phyloP scores from a whole-genome alignment of 2,797 vertebrate genomes.

The Coreius guichenoti region DNA sequence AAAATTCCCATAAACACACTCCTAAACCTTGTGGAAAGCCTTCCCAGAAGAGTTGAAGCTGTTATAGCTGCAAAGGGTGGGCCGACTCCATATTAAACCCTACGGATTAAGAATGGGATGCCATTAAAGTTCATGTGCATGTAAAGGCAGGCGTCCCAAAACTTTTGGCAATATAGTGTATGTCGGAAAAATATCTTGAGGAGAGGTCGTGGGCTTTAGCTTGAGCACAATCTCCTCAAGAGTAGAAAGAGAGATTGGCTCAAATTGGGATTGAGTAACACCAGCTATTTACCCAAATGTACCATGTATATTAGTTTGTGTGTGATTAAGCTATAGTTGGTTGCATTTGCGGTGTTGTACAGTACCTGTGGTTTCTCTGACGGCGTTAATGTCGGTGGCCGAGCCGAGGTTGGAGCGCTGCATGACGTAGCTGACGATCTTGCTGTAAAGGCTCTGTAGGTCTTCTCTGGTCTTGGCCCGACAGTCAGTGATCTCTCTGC shows the following conservation, averaged over 20 bases:
- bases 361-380: conserved; percentile 87
- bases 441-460: conserved; percentile 79
- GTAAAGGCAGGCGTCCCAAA: no score
- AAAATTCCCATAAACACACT: no score
- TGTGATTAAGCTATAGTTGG: neutral
- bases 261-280: neutral
- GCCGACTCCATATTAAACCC: no score
- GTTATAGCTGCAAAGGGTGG: no score
- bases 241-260: neutral
- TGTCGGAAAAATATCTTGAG: neutral
- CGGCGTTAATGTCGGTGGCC: conserved; percentile 74
- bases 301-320: neutral
- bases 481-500: conserved; percentile 84
- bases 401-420: conserved; percentile 84
- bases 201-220: neutral
- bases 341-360: rapidly evolving
- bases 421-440: conserved; percentile 82
- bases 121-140: no score
- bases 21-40: no score
- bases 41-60: no score
- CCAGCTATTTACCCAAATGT: neutral
- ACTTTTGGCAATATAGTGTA: neutral
- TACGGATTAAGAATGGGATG: no score
- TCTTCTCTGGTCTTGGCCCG: conserved; percentile 74
- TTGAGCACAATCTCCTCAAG: neutral